These are phyloP conservation scores for Danaus chrysippus DNA, from an alignment of 2,888 invertebrate species.

Conservation along the genomic window DNA sequence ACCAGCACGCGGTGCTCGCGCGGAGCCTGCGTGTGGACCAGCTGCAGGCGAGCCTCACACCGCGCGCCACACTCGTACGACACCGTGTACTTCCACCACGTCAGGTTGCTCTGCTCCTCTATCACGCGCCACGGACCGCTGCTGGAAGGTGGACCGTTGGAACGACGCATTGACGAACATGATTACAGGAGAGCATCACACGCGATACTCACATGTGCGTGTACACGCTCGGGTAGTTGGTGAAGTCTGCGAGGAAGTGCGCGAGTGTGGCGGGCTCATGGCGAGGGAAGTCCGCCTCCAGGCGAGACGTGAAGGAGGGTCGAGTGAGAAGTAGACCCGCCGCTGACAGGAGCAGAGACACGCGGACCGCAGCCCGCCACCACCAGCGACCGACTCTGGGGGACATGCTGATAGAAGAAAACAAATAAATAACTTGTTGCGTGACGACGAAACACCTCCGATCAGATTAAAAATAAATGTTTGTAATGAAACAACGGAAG, in stretches of 20 bases:
- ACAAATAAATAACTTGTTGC: not conserved
- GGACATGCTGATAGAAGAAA: not conserved
- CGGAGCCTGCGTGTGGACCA: slow-evolving; percentile 28
- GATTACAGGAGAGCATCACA: not conserved
- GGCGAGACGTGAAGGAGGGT: slow-evolving; percentile 24
- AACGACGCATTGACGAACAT: not conserved
- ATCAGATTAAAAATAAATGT: not conserved
- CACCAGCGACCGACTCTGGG: not conserved
- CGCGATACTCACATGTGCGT: slow-evolving; percentile 31
- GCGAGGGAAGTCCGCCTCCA: slow-evolving; percentile 31
- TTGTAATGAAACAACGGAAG: too few species aligned
- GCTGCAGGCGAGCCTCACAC: slow-evolving; percentile 42
- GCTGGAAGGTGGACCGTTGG: not conserved
- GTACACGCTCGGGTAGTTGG: slow-evolving; percentile 42
- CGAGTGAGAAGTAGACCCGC: slow-evolving; percentile 30
- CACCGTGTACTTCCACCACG: slow-evolving; percentile 51
- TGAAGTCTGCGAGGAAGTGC: slow-evolving; percentile 55
- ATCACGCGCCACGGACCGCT: slow-evolving; percentile 48
- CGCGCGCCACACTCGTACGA: slow-evolving; percentile 47
- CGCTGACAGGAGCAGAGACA: slow-evolving; percentile 28
- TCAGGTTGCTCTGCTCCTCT: slow-evolving; percentile 49
- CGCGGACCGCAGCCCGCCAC: slow-evolving; percentile 17
- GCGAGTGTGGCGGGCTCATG: slow-evolving; percentile 37
- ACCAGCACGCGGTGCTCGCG: slow-evolving; percentile 36
- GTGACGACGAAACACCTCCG: not conserved